A percentile compares a stretch with the other conserved stretches of the same genome.
Evolutionary conservation across 2,888 invertebrate genomes (phyloP).

Genomic region (Luperina testacea): DNA sequence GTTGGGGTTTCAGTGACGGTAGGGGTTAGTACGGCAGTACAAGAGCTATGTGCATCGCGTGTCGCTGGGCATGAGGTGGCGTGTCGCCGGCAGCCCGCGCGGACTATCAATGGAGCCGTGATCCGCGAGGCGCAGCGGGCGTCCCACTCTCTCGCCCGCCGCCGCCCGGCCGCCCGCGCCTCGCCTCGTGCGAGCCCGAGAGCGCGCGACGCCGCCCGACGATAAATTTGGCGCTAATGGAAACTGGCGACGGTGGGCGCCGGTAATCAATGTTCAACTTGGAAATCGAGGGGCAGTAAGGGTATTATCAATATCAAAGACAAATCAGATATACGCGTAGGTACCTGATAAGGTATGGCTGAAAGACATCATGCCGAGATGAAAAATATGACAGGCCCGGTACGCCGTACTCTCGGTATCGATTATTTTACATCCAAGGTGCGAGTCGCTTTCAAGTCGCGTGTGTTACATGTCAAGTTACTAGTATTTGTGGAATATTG

Average conservation of each 20-base stretch:
- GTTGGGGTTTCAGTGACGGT: constrained; percentile 73
- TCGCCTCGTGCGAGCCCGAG: constrained; percentile 75
- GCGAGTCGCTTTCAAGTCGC: constrained; percentile 55
- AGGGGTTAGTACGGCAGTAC: constrained; percentile 73
- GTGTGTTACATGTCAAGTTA: constrained; percentile 52
- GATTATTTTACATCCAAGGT: constrained; percentile 67
- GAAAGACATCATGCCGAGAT: constrained; percentile 43
- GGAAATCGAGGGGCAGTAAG: constrained; percentile 81
- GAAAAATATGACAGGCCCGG: constrained; percentile 49
- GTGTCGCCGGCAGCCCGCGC: constrained; percentile 85
- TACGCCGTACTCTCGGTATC: constrained; percentile 58
- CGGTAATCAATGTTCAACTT: constrained; percentile 88
- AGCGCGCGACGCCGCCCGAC: constrained; percentile 84
- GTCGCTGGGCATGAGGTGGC: constrained; percentile 77
- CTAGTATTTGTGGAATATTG: constrained; percentile 43
- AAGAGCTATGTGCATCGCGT: constrained; percentile 77
- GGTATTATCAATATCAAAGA: constrained; percentile 74
- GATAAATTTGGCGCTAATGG: constrained; percentile 89
- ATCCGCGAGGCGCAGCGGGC: constrained; percentile 72
- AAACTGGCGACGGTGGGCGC: constrained; percentile 85
- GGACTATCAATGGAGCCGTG: constrained; percentile 84
- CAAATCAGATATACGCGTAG: constrained; percentile 54
- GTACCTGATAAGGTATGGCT: constrained; percentile 42
- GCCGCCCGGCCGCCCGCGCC: constrained; percentile 66
- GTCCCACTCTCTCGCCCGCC: constrained; percentile 79